Evolutionary conservation across 2,797 vertebrate genomes (phyloP), one percentile per base, ranked within the genome.

Genomic region (Acrocephalus scirpaceus): DNA sequence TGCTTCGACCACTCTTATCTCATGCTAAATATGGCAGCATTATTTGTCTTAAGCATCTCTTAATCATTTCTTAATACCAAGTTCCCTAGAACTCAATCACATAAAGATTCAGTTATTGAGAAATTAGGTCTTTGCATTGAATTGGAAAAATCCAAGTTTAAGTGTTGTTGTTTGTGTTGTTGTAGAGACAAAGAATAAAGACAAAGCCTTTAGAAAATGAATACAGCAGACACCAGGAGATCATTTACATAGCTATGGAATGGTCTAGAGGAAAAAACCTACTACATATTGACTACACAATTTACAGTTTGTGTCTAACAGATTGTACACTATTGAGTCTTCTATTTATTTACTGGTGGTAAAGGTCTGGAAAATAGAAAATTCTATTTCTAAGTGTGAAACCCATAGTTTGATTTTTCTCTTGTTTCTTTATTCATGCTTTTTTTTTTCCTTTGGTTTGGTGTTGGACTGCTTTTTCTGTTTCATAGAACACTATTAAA

Each of bases 401-500:
- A 61, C 5, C 2, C 13, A 36, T 11, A 13, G 4, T 40, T 60
- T 42, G 12, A 5, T 32, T 14, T 38, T 42, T 53, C 13, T 38
- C 2, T 30, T 45, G 17, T 11, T n/a, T 5, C 1, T 8, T 58
- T 53, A 16, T 22, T 48, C 1, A 0, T 12, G 22, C 9, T 2
- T 21, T 42, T 32, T 26, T 15, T 44, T 19, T 14, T 23, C 3
- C 3, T 36, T 51, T 3, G 7, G 3, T 67, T 69, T 42, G 12
- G 4, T 30, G 13, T 64, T 36, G 21, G 21, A 27, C 86, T 83
- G 5, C 1, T 79, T 83, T 72, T 44, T 73, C 16, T 79, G 18
- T 88, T 92, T 66, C 14, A 23, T 5, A 47, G 16, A 62, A 34
- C 8, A 19, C 11, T 72, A 19, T 45, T 67, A 60, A 69, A n/a